Base-by-base conservation (phyloP, 2,797 vertebrate genomes). In the Chrosomus eos region DNA sequence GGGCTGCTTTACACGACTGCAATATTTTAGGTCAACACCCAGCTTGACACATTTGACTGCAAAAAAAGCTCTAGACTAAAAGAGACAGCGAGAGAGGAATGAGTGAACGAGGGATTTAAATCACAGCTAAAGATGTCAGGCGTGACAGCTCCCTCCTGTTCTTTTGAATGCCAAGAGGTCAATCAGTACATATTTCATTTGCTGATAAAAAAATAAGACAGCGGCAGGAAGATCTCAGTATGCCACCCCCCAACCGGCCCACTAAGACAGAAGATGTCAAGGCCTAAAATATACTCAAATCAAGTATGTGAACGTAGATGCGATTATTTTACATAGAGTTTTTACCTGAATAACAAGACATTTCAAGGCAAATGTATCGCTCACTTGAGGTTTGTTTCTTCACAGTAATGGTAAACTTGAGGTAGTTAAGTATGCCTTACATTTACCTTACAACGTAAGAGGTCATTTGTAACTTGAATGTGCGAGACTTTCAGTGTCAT, bases 71-170 rank as follows among this genome's bases (percentile, higher is more conserved):
- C 26, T 26, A 70, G 6, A 81, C 76, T 80, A 75, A 75, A 73
- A 67, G 80, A 77, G 23, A 80, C 33, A 9, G 31, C 38, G 66
- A 73, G 36, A 78, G 36, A 85, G 72, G 62, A 80, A 89, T 79
- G 85, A 83, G 72, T 48, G 64, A 67, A 78, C 36, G 51, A 76
- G 76, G 38, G 48, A 33, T 43, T 60, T 90, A 90, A 90, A 89
- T 89, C 82, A 90, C 73, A 75, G 85, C 77, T 51, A 84, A 80
- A 89, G 86, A 90, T 74, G 83, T 90, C 86, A 80, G 83, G 58
- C 87, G 45, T 88, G 89, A 87, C 88, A 88, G 83, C 79, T 87
- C 79, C 70, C 82, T 84, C 89, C 87, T 85, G 81, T 70, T 80
- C 55, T 85, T 84, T 76, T 71, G 73, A 83, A 82, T 74, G 84